A percentile compares a stretch with the other conserved stretches of the same genome.
These are phyloP conservation scores for Pasiphila rectangulata DNA, from an alignment of 2,888 invertebrate genomes.

Conservation along the genomic window DNA sequence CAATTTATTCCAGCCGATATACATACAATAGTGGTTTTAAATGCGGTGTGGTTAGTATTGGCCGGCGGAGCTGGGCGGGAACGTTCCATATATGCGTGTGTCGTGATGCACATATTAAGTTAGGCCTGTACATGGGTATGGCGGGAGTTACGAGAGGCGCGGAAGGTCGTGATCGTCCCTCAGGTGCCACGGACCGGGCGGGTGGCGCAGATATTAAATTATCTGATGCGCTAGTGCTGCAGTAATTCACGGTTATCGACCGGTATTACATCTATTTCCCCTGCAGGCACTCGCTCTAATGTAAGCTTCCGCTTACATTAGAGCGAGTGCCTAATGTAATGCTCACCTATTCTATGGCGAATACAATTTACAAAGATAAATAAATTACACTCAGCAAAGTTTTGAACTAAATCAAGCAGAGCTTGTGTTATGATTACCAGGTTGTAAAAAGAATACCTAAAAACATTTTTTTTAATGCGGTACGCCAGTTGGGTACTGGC, in stretches of 20 bases:
- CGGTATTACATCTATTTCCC: constrained; percentile 30
- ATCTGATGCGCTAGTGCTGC: constrained; percentile 50
- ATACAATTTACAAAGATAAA: no score
- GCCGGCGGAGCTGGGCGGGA: constrained; percentile 65
- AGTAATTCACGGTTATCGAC: constrained; percentile 44
- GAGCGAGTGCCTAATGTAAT: no score
- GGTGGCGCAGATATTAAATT: constrained; percentile 62
- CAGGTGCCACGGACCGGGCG: constrained; percentile 40
- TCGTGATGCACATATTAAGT: constrained; percentile 81
- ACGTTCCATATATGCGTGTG: constrained; percentile 69
- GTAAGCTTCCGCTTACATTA: no score
- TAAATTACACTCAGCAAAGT: no score
- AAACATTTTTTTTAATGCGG: no score
- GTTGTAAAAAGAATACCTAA: no score
- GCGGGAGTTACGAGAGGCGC: constrained; percentile 68
- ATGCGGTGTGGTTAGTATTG: constrained; percentile 69
- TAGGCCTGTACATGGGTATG: constrained; percentile 73
- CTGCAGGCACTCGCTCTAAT: constrained; percentile 5
- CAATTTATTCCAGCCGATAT: constrained; percentile 77
- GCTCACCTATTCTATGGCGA: constrained; percentile 5
- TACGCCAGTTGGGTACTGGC: no score
- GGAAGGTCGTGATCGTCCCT: constrained; percentile 68
- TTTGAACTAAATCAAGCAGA: no score
- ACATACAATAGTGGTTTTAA: constrained; percentile 77
- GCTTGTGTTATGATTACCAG: no score